These are phyloP conservation scores for Cervus canadensis DNA, from an alignment of 2,113 vertebrate genomes.

Conservation along the genomic window DNA sequence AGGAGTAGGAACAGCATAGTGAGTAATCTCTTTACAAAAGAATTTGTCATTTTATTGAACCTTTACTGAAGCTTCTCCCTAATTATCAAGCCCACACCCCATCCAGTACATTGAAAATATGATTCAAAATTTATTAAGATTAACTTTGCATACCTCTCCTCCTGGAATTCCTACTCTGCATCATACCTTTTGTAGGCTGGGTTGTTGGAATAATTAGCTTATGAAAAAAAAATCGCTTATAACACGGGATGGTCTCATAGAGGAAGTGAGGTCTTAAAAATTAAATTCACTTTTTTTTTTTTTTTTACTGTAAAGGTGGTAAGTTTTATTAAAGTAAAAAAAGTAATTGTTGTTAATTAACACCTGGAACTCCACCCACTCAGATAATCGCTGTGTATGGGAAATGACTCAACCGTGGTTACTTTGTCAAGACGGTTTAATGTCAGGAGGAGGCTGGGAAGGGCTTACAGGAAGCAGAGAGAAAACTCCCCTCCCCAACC, in stretches of 20 bases:
- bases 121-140: conserved; percentile 53
- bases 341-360: neutral
- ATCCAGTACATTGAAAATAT: conserved; percentile 36
- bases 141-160: conserved; percentile 12
- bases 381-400: neutral
- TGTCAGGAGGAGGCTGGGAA: neutral
- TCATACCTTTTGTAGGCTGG: neutral
- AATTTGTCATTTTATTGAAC: conserved; percentile 67
- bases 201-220: neutral
- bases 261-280: neutral
- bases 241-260: neutral
- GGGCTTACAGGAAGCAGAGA: neutral
- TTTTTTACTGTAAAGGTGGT: neutral
- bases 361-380: neutral
- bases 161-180: conserved; percentile 21
- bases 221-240: neutral
- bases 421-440: neutral
- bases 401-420: neutral
- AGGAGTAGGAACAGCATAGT: conserved; percentile 41
- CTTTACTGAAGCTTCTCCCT: conserved; percentile 49
- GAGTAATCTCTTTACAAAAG: conserved; percentile 63
- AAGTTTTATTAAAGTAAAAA: neutral
- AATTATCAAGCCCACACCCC: conserved; percentile 61
- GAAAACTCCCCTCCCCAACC: neutral
- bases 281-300: neutral